A percentile compares a stretch with the other conserved stretches of the same genome.
These are phyloP conservation scores for Lerista edwardsae DNA, from an alignment of 2,797 vertebrate species.

Conservation along the genomic window DNA sequence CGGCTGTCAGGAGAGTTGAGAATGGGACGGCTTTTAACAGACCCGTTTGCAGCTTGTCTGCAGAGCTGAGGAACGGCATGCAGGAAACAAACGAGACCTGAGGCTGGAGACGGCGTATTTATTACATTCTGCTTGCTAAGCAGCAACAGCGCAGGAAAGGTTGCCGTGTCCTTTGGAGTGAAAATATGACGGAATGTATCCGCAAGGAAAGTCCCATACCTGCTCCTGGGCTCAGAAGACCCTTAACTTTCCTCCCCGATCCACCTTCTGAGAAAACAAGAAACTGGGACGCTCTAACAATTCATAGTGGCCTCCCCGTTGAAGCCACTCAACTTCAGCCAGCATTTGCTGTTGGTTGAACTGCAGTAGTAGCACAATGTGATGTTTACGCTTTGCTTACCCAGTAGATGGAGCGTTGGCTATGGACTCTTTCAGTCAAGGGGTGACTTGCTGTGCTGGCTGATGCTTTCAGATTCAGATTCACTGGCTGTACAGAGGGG, in stretches of 20 bases:
- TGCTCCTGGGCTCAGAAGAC: background rate
- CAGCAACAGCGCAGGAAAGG: background rate
- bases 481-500: background rate
- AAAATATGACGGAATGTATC: background rate
- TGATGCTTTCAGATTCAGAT: background rate
- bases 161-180: background rate
- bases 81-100: slow-evolving; percentile 17
- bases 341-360: background rate
- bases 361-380: background rate
- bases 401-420: background rate
- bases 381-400: too few relatives aligned
- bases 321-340: background rate
- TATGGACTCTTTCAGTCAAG: background rate
- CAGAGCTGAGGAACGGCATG: slow-evolving; percentile 40
- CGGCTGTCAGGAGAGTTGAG: slow-evolving; percentile 59
- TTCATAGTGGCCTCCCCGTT: background rate
- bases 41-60: slow-evolving; percentile 57
- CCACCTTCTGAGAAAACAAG: background rate
- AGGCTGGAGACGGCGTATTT: slow-evolving; percentile 2
- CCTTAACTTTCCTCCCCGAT: background rate
- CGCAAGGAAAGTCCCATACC: background rate
- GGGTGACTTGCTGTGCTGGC: background rate
- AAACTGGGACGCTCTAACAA: background rate
- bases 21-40: slow-evolving; percentile 55
- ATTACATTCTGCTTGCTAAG: slow-evolving; percentile 24